phyloP scores from a whole-genome alignment of 2,888 invertebrate genomes.

The Lamproptera curius region DNA sequence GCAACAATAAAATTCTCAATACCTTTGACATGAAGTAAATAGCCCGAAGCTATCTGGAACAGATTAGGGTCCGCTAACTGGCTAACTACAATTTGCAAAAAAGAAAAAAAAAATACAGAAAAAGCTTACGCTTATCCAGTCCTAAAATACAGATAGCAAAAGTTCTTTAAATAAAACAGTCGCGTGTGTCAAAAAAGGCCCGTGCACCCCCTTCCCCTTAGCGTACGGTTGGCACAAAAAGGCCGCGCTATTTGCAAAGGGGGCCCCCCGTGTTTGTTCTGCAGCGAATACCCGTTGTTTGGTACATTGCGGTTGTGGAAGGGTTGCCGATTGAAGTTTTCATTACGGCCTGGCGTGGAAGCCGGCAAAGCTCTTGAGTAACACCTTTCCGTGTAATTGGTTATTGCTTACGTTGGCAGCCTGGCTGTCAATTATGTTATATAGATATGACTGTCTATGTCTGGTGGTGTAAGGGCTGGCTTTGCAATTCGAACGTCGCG shows the following conservation, averaged over 20 bases:
- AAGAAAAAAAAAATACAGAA: not conserved
- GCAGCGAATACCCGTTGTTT: slow-evolving; percentile 42
- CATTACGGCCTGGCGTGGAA: slow-evolving; percentile 29
- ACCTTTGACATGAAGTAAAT: too few species aligned
- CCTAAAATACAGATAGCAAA: not conserved
- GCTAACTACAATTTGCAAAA: not conserved
- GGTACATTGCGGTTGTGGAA: slow-evolving; percentile 34
- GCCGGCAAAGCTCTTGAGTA: too few species aligned
- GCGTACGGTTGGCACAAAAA: slow-evolving; percentile 33
- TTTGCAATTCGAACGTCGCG: too few species aligned
- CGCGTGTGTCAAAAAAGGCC: slow-evolving; percentile 30
- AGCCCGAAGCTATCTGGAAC: too few species aligned
- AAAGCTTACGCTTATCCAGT: not conserved
- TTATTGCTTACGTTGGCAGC: too few species aligned
- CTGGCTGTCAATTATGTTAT: too few species aligned
- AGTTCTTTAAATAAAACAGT: slow-evolving; percentile 22
- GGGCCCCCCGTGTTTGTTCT: slow-evolving; percentile 47
- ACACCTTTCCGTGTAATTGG: too few species aligned
- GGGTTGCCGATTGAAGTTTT: slow-evolving; percentile 38
- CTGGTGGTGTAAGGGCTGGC: too few species aligned
- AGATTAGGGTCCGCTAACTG: not conserved
- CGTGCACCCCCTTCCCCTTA: slow-evolving; percentile 31
- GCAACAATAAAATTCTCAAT: not conserved
- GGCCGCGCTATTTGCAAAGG: slow-evolving; percentile 47
- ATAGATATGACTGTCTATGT: too few species aligned